These are phyloP conservation scores for Muscicapa comitata DNA, from an alignment of 2,797 vertebrate genomes.

Conservation along the genomic window DNA sequence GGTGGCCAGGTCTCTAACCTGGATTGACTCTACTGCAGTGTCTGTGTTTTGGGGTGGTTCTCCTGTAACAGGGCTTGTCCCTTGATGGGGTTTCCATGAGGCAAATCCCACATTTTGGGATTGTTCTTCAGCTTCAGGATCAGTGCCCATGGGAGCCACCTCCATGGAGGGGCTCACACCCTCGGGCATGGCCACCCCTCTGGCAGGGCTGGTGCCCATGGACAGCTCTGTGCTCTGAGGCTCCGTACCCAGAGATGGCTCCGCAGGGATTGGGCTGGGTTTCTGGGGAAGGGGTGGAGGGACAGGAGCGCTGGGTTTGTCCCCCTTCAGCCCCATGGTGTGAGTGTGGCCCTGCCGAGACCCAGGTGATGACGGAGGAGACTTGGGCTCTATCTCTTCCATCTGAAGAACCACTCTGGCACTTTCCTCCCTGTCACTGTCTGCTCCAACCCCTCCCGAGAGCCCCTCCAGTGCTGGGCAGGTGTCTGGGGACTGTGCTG, in stretches of 20 bases:
- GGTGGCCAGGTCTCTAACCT: not conserved
- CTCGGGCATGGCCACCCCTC: not conserved
- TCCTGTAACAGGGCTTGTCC: not conserved
- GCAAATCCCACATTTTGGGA: not conserved
- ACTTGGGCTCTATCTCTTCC: slow-evolving; percentile 56
- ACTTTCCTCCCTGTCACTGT: not conserved
- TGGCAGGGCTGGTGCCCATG: not conserved
- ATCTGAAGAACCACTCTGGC: slow-evolving; percentile 57
- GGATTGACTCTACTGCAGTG: fast-evolving
- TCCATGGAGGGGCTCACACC: not conserved
- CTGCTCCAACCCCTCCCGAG: not conserved
- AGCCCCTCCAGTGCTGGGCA: not conserved
- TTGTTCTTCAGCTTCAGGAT: not conserved
- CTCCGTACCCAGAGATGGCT: not conserved
- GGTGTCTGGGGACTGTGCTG: not conserved
- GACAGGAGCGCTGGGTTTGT: not conserved
- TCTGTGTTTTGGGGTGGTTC: not conserved
- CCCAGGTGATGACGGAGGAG: not conserved
- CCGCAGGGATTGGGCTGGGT: not conserved
- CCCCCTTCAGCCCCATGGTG: not conserved
- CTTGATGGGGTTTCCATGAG: not conserved
- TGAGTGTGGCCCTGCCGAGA: not conserved
- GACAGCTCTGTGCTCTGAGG: not conserved
- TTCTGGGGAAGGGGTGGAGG: not conserved
- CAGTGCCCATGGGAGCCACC: not conserved